These are phyloP conservation scores for Actinia tenebrosa DNA, from an alignment of 64 coral and sea anemone genomes.

Conservation along the genomic window DNA sequence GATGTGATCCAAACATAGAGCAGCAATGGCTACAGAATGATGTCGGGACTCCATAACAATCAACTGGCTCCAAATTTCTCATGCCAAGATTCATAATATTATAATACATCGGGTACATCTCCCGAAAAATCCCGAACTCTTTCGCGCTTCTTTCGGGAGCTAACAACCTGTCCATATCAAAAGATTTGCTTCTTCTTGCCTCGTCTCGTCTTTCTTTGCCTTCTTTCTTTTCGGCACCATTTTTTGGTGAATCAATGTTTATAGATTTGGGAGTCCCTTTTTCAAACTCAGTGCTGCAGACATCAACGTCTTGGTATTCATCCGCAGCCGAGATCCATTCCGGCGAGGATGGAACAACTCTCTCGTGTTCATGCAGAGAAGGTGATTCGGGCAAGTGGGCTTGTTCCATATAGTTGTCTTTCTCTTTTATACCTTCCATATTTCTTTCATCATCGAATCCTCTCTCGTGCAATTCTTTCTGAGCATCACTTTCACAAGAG, in stretches of 20 bases:
- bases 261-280: background rate
- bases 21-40: background rate
- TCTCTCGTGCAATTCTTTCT: background rate
- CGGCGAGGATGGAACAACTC: slow-evolving; percentile 20
- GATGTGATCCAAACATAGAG: background rate
- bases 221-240: slow-evolving; percentile 4
- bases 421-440: background rate
- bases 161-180: slow-evolving; percentile 49
- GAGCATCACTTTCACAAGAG: background rate
- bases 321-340: background rate
- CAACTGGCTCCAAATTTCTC: slow-evolving; percentile 1
- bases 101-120: slow-evolving; percentile 37
- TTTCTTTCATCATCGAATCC: background rate
- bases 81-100: slow-evolving; percentile 15
- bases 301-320: slow-evolving; percentile 9
- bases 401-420: background rate
- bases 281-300: background rate
- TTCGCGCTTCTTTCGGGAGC: slow-evolving; percentile 32
- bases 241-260: background rate
- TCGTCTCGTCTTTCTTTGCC: background rate
- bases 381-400: background rate
- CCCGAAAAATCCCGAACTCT: slow-evolving; percentile 29
- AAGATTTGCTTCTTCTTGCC: slow-evolving; percentile 34
- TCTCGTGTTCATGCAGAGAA: background rate
- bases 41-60: background rate